A percentile compares a stretch with the other conserved stretches of the same genome.
These are phyloP conservation scores for Hyles vespertilio DNA, from an alignment of 1,140 invertebrate species.

Conservation along the genomic window DNA sequence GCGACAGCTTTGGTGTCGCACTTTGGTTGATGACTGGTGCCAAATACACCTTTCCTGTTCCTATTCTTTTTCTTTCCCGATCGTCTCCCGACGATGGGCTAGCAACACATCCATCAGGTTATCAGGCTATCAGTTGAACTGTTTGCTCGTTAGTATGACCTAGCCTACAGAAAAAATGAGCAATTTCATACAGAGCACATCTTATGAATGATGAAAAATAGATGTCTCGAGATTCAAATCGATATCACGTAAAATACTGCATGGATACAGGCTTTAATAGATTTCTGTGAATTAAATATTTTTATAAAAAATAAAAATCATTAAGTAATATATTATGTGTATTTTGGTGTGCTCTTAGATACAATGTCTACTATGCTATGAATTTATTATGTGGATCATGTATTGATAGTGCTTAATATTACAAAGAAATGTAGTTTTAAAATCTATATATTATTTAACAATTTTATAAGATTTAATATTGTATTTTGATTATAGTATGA, in stretches of 20 bases:
- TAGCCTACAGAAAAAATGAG: no score
- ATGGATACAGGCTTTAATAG: slow-evolving; percentile 60
- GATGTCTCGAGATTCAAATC: slow-evolving; percentile 14
- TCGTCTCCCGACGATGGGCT: no score
- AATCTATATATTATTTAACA: not conserved
- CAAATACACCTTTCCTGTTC: no score
- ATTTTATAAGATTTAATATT: no score
- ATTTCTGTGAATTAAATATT: slow-evolving; percentile 23
- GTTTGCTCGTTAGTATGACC: no score
- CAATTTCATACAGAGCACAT: no score
- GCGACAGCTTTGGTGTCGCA: no score
- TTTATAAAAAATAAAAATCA: slow-evolving; percentile 32
- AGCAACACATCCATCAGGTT: no score
- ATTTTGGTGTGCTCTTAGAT: slow-evolving; percentile 41
- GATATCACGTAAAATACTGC: slow-evolving; percentile 32
- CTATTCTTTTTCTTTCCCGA: no score
- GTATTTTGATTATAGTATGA: no score
- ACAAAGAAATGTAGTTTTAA: not conserved
- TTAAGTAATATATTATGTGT: slow-evolving; percentile 17
- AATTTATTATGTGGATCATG: not conserved
- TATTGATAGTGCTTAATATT: not conserved
- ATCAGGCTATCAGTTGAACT: no score
- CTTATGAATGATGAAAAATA: not conserved
- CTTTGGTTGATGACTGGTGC: no score
- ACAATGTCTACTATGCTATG: not conserved